Base-by-base conservation (phyloP, 1,140 invertebrate genomes). In the Pararge aegeria region DNA sequence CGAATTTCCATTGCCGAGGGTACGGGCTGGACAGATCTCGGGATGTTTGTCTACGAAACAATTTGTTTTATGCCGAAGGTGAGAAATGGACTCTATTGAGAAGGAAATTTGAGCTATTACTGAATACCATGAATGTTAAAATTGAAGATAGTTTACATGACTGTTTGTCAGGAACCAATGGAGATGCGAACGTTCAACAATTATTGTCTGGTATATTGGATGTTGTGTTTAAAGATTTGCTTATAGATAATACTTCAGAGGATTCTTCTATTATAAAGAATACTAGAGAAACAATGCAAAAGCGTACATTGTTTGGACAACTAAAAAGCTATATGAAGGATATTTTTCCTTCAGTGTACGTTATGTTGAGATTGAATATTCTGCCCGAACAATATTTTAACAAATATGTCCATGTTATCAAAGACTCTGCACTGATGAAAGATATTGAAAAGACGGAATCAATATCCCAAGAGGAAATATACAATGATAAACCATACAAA, bases 31-130 rank as follows among this genome's bases (percentile, higher is more conserved):
- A 86, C 77, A 86, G 81, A 82, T 87, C 85, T 70, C 74, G 68
- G 75, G 87, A 89, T 83, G 79, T 84, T 86, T 89, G 85, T 80
- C 78, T 89, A 81, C 78, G 81, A 82, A 87, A 89, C 83, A 88
- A 89, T 83, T 76, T 87, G 73, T 89, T 88, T 73, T 86, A 87
- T 54, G 76, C 81, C 15, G 83, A 89, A 70, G 85, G 81, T 30
- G 85, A 87, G 78, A 88, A 87, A 56, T 88, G 87, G 82, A 86
- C 79, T 51, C 50, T 88, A 67, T 55, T 88, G 19, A 72, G 82
- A 0, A 56, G 66, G 38, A 74, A 69, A 48, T 72, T 87, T 29
- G 82, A 85, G 13, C 69, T 80, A 53, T 48, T 89, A 54, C 80
- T 89, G 73, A 81, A 75, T 13, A 73, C 65, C 55, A 64, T 78